Evolutionary conservation across 2,113 vertebrate species (phyloP).

Genomic region (Nerophis lumbriciformis): DNA sequence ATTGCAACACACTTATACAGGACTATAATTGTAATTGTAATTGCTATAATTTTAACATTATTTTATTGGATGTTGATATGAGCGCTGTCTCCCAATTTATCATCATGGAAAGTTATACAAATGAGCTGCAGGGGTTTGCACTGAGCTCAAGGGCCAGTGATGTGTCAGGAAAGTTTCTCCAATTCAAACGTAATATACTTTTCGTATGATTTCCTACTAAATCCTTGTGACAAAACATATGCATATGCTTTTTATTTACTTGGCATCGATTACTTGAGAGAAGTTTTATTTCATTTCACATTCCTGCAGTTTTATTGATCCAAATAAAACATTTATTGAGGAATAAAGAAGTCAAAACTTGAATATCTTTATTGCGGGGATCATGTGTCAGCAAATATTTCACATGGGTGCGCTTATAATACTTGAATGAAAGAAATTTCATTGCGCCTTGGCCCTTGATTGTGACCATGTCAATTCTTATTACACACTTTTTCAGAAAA

Average conservation of each 20-base stretch:
- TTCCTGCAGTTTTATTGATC: slow-evolving; percentile 6
- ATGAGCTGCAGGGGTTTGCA: background rate
- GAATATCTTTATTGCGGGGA: slow-evolving; percentile 1
- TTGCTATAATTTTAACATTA: too few relatives aligned
- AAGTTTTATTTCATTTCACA: slow-evolving; percentile 2
- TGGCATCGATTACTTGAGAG: background rate
- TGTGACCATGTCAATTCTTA: slow-evolving; percentile 4
- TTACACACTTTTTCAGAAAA: slow-evolving; percentile 12
- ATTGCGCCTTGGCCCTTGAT: background rate
- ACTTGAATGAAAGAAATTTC: slow-evolving; percentile 1
- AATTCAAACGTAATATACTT: background rate
- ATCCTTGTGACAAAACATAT: slow-evolving; percentile 3
- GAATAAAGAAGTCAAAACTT: slow-evolving; percentile 3
- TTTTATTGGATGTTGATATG: background rate
- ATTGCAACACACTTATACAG: too few relatives aligned
- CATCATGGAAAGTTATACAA: background rate
- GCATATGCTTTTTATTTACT: background rate
- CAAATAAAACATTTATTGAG: slow-evolving; percentile 7
- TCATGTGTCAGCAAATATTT: slow-evolving; percentile 3
- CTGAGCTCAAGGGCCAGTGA: background rate
- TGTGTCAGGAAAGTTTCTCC: background rate
- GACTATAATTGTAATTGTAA: too few relatives aligned
- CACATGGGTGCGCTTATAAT: background rate
- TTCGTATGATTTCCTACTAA: background rate
- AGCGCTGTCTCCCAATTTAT: background rate